phyloP scores from a whole-genome alignment of 2,797 vertebrate genomes.

The Chaenodraco wilsoni region DNA sequence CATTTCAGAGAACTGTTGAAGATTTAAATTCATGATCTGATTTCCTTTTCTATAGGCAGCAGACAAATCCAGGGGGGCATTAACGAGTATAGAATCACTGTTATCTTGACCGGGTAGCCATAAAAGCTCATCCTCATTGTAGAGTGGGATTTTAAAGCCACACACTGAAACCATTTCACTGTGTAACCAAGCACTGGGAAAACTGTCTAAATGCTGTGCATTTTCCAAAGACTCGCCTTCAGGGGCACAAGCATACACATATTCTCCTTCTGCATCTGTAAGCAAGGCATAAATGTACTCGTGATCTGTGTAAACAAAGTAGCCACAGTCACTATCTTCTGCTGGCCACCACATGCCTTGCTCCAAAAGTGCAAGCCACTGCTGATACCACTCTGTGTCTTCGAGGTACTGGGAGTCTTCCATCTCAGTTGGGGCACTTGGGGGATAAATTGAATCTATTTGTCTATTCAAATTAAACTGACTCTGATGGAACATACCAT shows the following conservation, averaged over 20 bases:
- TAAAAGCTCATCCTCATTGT: slow-evolving; percentile 89
- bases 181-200: slow-evolving; percentile 83
- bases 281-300: slow-evolving; percentile 94
- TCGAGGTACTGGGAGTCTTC: slow-evolving; percentile 84
- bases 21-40: slow-evolving; percentile 91
- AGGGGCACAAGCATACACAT: slow-evolving; percentile 91
- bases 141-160: slow-evolving; percentile 93
- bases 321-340: slow-evolving; percentile 93
- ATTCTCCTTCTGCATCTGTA: slow-evolving; percentile 92
- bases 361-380: slow-evolving; percentile 92
- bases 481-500: slow-evolving; percentile 74
- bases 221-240: slow-evolving; percentile 83
- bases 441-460: slow-evolving; percentile 82
- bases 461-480: slow-evolving; percentile 61
- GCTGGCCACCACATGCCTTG: slow-evolving; percentile 96
- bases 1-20: slow-evolving; percentile 91
- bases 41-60: slow-evolving; percentile 89
- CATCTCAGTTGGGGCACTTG: slow-evolving; percentile 76
- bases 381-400: slow-evolving; percentile 90
- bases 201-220: slow-evolving; percentile 73
- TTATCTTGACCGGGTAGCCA: slow-evolving; percentile 89
- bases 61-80: slow-evolving; percentile 92
- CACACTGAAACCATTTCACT: slow-evolving; percentile 88
- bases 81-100: slow-evolving; percentile 81
- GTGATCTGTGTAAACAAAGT: slow-evolving; percentile 94